Conservation (phyloP, 2,113 vertebrate species). For the Eclectus roratus region DNA sequence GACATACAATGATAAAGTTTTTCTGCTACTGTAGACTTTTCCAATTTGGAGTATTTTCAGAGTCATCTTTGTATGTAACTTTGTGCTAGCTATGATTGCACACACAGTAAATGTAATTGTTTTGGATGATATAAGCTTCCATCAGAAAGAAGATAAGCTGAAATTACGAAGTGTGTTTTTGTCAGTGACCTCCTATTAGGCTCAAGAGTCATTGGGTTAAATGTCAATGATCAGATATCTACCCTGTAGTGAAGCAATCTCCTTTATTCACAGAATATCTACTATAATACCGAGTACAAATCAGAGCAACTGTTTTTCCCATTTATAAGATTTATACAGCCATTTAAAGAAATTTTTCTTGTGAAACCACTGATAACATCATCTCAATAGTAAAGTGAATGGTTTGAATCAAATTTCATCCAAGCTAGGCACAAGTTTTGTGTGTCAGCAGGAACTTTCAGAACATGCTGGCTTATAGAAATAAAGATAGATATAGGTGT, state of each 20-base stretch:
- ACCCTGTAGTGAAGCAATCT: constrained; percentile 1
- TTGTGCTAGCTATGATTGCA: background rate
- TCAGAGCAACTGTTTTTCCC: constrained; percentile 48
- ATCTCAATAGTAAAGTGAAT: constrained; percentile 42
- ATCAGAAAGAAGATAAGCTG: constrained; percentile 37
- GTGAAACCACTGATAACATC: constrained; percentile 68
- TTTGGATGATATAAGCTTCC: constrained; percentile 24
- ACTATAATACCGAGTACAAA: constrained; percentile 48
- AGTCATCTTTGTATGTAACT: background rate
- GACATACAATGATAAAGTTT: background rate
- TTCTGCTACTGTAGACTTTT: constrained; percentile 18
- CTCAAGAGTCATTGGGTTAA: constrained; percentile 55
- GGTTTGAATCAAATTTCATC: constrained; percentile 62
- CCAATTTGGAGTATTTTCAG: constrained; percentile 2
- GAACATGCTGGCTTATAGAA: constrained; percentile 54
- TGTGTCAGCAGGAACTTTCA: constrained; percentile 61
- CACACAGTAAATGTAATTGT: background rate
- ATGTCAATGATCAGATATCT: constrained; percentile 59
- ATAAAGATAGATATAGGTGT: constrained; percentile 58
- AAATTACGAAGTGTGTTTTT: constrained; percentile 42
- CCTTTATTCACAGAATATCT: constrained; percentile 65
- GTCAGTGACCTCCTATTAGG: constrained; percentile 30
- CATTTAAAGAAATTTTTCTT: constrained; percentile 68
- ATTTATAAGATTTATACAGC: constrained; percentile 74
- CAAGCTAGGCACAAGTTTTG: constrained; percentile 36